Evolutionary conservation across 2,888 invertebrate genomes (phyloP).

Genomic region (Antheraea assamensis): DNA sequence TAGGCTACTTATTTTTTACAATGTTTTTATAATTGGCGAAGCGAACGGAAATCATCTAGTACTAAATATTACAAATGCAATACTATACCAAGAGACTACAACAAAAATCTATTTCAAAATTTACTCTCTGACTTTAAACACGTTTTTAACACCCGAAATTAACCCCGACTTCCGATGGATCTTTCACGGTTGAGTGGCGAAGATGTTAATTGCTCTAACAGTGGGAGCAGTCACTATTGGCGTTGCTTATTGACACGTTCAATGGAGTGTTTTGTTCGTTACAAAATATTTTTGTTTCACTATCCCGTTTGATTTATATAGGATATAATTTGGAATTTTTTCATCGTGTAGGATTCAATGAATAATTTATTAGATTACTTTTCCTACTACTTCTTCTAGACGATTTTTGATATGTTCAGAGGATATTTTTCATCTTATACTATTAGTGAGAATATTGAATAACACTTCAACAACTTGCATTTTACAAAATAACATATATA

Average conservation of each 20-base stretch:
- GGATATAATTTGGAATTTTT: background rate
- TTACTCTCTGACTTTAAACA: conserved; percentile 22
- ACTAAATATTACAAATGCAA: background rate
- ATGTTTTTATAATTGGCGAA: too few species aligned
- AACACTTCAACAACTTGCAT: background rate
- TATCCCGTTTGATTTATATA: background rate
- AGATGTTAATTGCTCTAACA: conserved; percentile 69
- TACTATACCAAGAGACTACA: background rate
- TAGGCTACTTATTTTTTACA: too few species aligned
- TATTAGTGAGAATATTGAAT: too few species aligned
- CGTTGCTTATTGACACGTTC: conserved; percentile 51
- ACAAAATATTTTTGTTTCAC: conserved; percentile 10
- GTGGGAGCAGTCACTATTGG: conserved; percentile 53
- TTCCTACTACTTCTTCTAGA: too few species aligned
- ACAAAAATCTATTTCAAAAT: conserved; percentile 17
- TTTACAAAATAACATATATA: background rate
- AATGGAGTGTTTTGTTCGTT: conserved; percentile 30
- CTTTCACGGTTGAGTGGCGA: conserved; percentile 60
- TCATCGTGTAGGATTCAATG: too few species aligned
- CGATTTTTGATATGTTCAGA: too few species aligned
- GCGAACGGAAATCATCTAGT: too few species aligned
- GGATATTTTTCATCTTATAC: too few species aligned
- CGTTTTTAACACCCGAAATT: conserved; percentile 35
- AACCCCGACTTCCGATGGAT: conserved; percentile 36
- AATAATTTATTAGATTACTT: too few species aligned